Evolutionary conservation across 2,113 vertebrate species (phyloP).

Genomic region (Tragelaphus scriptus): DNA sequence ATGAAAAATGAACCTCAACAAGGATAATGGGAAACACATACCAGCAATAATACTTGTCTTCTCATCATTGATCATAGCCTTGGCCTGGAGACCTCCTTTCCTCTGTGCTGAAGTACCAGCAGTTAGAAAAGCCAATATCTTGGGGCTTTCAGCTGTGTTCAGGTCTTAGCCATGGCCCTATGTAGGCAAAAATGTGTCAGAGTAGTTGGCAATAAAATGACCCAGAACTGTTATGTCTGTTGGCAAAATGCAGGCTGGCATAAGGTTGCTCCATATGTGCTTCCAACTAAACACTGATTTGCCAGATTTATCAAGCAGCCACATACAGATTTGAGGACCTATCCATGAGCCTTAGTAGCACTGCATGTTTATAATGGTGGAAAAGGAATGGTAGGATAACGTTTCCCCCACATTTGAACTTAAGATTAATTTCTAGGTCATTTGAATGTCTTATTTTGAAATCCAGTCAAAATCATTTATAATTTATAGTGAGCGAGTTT

Average conservation of each 20-base stretch:
- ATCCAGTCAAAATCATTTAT: not conserved
- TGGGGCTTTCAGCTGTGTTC: not conserved
- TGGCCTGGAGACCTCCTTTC: not conserved
- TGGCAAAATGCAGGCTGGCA: slow-evolving; percentile 66
- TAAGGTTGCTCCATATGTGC: slow-evolving; percentile 73
- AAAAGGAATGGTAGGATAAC: slow-evolving; percentile 4
- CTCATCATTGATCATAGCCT: not conserved
- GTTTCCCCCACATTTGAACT: not conserved
- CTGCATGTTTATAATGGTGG: slow-evolving; percentile 31
- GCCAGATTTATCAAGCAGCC: slow-evolving; percentile 37
- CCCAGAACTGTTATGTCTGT: slow-evolving; percentile 55
- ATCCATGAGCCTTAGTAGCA: not conserved
- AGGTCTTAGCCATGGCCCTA: not conserved
- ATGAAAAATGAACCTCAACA: not conserved
- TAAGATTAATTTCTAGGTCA: not conserved
- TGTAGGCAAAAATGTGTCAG: slow-evolving; percentile 50
- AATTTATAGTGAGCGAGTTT: not conserved
- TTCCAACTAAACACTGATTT: slow-evolving; percentile 59
- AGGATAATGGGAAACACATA: not conserved
- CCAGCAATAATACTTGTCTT: not conserved
- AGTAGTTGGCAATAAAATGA: slow-evolving; percentile 38
- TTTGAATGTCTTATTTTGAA: not conserved
- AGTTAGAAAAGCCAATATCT: not conserved
- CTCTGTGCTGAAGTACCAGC: not conserved
- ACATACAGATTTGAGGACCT: slow-evolving; percentile 43